Evolutionary conservation across 37 sponge, comb jelly and placozoan species (phyloP).

Genomic region (Haliclona indistincta): DNA sequence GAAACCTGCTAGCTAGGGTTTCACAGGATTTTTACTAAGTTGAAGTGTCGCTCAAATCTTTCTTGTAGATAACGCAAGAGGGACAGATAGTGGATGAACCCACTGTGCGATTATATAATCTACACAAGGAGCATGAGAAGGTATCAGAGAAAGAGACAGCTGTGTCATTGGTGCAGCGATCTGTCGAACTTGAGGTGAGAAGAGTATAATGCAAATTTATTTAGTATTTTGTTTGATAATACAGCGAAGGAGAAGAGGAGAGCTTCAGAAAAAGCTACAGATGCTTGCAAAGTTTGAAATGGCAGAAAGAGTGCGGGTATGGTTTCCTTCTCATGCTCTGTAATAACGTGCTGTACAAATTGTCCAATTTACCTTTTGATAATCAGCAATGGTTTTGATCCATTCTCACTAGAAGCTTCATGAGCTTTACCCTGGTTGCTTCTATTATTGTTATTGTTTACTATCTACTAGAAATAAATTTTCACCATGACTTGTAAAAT

Average conservation of each 20-base stretch:
- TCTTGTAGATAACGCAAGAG: constrained; percentile 72
- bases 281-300: constrained; percentile 50
- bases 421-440: background rate
- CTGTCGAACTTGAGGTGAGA: constrained; percentile 77
- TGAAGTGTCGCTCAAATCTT: background rate
- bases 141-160: constrained; percentile 46
- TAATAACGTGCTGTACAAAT: background rate
- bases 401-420: background rate
- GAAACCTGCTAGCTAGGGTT: background rate
- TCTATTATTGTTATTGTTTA: background rate
- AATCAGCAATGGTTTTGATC: background rate
- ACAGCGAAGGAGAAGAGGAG: constrained; percentile 52
- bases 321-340: background rate
- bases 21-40: background rate
- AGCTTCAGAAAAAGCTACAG: constrained; percentile 59
- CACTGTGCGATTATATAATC: constrained; percentile 46
- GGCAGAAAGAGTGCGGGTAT: constrained; percentile 69
- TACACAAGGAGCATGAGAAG: constrained; percentile 59
- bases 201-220: too few relatives aligned
- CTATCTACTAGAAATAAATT: background rate
- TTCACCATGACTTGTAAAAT: background rate
- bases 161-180: constrained; percentile 65
- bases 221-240: background rate
- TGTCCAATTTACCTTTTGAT: background rate
- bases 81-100: constrained; percentile 86